Evolutionary conservation across 2,888 invertebrate genomes (phyloP).

Genomic region (Diogma glabrata): DNA sequence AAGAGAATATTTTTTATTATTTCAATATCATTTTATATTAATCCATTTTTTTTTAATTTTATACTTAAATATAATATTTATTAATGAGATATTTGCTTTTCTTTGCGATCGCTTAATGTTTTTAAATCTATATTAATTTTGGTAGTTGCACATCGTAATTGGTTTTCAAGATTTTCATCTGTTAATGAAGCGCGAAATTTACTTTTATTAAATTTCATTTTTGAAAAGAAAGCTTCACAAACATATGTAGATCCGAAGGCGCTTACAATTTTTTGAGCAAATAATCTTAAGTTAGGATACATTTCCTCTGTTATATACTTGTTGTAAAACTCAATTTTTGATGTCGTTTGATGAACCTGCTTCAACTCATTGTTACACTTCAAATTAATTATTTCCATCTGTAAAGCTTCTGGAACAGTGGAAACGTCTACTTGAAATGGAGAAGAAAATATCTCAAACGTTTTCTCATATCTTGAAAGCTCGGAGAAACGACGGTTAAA

Average conservation of each 20-base stretch:
- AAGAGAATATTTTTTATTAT: too few species aligned
- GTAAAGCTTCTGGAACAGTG: conserved; percentile 1
- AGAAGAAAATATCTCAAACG: conserved; percentile 3
- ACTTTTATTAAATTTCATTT: conserved; percentile 10
- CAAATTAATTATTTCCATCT: conserved; percentile 8
- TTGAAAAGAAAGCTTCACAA: conserved; percentile 5
- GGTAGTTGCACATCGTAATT: conserved; percentile 10
- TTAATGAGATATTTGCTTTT: too few species aligned
- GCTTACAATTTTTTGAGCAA: conserved; percentile 7
- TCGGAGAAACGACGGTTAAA: not conserved
- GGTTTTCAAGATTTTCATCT: not conserved
- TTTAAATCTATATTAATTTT: too few species aligned
- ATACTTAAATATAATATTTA: too few species aligned
- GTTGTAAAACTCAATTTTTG: conserved; percentile 8
- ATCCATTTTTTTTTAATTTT: too few species aligned
- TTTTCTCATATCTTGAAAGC: conserved; percentile 5
- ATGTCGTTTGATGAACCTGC: not conserved
- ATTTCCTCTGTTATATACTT: conserved; percentile 5
- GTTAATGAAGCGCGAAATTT: conserved; percentile 3
- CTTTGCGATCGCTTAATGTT: too few species aligned
- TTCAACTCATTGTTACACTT: conserved; percentile 8
- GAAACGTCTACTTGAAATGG: conserved; percentile 3
- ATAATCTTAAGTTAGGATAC: conserved; percentile 10
- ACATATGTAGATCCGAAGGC: conserved; percentile 5
- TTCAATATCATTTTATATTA: too few species aligned